Evolutionary conservation across 1,140 invertebrate species (phyloP).

Genomic region (Leptinotarsa texana): DNA sequence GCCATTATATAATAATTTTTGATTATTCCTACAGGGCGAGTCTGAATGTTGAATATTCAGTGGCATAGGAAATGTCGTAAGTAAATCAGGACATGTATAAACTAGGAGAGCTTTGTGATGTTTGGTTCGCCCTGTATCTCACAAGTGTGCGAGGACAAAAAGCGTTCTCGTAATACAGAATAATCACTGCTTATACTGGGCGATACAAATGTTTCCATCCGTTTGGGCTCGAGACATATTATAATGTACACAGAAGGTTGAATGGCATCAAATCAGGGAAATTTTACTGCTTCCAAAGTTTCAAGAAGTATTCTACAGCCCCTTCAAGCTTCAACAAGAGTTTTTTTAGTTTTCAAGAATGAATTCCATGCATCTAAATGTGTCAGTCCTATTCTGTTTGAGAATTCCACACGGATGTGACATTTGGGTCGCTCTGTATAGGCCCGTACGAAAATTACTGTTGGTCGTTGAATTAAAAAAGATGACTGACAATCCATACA

Average conservation of each 20-base stretch:
- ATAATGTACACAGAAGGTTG: no score
- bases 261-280: no score
- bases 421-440: background rate
- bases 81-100: background rate
- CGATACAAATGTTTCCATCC: no score
- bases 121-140: background rate
- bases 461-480: background rate
- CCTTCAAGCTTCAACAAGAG: no score
- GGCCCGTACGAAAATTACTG: background rate
- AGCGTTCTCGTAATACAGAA: background rate
- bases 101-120: background rate
- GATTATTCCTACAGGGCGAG: background rate
- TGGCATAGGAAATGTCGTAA: background rate
- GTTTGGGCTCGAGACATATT: no score
- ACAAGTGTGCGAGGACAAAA: background rate
- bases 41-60: background rate
- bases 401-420: no score
- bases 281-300: no score
- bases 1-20: background rate
- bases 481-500: constrained; percentile 30
- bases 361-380: no score
- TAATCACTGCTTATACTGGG: background rate
- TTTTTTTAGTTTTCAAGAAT: no score
- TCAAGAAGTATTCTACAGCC: no score
- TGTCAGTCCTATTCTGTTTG: no score